A percentile compares a stretch with the other conserved stretches of the same genome.
These are phyloP conservation scores for Penaeus indicus DNA, from an alignment of 1,140 invertebrate species.

Conservation along the genomic window DNA sequence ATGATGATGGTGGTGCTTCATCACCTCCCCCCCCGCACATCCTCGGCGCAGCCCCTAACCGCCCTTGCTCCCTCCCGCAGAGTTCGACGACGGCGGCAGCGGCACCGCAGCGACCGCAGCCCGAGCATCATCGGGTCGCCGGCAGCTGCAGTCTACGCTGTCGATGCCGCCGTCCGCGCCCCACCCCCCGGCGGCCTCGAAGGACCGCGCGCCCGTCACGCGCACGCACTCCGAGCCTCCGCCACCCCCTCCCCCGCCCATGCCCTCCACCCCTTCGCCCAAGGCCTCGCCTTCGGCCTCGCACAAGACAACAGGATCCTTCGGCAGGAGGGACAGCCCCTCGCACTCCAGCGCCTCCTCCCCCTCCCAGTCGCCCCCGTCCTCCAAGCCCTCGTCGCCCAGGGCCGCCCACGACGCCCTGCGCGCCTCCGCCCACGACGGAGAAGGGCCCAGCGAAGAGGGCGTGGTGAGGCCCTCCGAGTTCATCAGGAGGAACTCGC, in stretches of 20 bases:
- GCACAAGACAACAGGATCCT: background rate
- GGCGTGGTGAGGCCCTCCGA: conserved; percentile 76
- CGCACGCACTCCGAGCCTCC: conserved; percentile 66
- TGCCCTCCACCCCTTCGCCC: conserved; percentile 67
- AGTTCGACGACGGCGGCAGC: conserved; percentile 40
- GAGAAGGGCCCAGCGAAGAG: conserved; percentile 72
- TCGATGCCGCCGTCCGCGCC: conserved; percentile 44
- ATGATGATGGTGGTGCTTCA: background rate
- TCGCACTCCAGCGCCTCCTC: conserved; percentile 5
- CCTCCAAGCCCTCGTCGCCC: conserved; percentile 64
- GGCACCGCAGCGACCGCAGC: background rate
- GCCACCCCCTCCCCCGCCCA: conserved; percentile 77
- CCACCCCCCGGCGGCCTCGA: background rate
- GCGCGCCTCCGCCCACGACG: conserved; percentile 66
- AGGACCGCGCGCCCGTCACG: conserved; percentile 17
- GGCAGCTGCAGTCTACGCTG: conserved; percentile 40
- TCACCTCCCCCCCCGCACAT: background rate
- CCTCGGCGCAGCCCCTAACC: background rate
- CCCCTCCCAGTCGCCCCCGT: background rate
- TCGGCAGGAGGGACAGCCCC: background rate
- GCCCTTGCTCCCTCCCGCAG: background rate
- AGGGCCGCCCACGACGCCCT: conserved; percentile 8
- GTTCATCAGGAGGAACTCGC: conserved; percentile 67
- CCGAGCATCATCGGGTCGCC: background rate
- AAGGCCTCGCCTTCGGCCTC: conserved; percentile 23